phyloP scores from a whole-genome alignment of 2,113 vertebrate species.

The Anhinga anhinga region DNA sequence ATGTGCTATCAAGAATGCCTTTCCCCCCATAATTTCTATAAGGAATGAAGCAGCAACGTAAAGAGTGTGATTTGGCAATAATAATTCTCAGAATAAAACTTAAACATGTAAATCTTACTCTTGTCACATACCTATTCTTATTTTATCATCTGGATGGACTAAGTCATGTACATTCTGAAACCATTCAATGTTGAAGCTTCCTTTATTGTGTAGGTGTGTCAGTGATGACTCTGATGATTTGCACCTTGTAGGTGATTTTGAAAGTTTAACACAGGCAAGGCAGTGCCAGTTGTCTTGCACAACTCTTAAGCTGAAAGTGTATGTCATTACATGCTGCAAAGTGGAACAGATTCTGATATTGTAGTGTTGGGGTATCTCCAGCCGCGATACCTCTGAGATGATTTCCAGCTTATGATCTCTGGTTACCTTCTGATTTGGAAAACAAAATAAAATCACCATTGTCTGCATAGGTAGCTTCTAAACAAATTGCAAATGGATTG shows the following conservation, averaged over 20 bases:
- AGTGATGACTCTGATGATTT: neutral
- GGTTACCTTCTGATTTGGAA: neutral
- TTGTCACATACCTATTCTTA: neutral
- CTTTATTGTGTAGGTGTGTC: neutral
- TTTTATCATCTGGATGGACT: neutral
- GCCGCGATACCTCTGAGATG: neutral
- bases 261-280: neutral
- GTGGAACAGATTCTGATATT: neutral
- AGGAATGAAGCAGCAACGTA: neutral
- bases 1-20: neutral
- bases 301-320: neutral
- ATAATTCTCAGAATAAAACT: neutral
- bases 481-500: neutral
- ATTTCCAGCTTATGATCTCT: neutral
- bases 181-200: neutral
- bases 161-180: neutral
- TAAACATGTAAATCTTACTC: neutral
- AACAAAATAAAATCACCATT: neutral
- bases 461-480: neutral
- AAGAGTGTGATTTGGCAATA: neutral
- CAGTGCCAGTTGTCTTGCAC: neutral
- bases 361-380: neutral
- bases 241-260: neutral
- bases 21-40: neutral
- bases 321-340: neutral